Evolutionary conservation across 2,888 invertebrate genomes (phyloP).

Genomic region (Tanaodytes sp.): DNA sequence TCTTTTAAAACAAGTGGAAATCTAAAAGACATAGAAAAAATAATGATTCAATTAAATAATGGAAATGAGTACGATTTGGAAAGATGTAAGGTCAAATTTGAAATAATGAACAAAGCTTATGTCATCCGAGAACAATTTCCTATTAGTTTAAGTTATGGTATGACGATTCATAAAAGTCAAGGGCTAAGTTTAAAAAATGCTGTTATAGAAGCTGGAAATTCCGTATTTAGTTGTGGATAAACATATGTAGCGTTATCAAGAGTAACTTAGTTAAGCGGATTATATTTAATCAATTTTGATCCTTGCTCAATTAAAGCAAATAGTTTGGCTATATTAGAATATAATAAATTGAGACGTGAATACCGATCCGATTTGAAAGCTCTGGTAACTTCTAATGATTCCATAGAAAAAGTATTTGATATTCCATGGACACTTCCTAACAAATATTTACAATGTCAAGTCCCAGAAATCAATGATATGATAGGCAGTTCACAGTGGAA

Average conservation of each 20-base stretch:
- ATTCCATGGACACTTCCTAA: neutral
- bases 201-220: constrained; percentile 17
- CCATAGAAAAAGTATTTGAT: constrained; percentile 34
- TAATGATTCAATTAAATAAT: too few species aligned
- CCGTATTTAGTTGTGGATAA: constrained; percentile 2
- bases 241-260: constrained; percentile 14
- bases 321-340: constrained; percentile 6
- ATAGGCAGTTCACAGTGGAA: neutral
- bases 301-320: constrained; percentile 45
- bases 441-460: constrained; percentile 1
- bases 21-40: too few species aligned
- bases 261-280: constrained; percentile 15
- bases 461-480: neutral
- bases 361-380: constrained; percentile 2
- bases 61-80: too few species aligned
- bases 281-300: constrained; percentile 22
- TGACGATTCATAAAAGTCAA: constrained; percentile 56
- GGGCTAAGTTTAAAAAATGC: constrained; percentile 19
- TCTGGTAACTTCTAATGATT: constrained; percentile 39
- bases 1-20: too few species aligned
- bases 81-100: constrained; percentile 56
- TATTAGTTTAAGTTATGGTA: constrained; percentile 56
- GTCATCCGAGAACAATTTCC: constrained; percentile 55
- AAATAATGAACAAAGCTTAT: constrained; percentile 18
- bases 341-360: constrained; percentile 3